Evolutionary conservation across 2,113 vertebrate genomes (phyloP).

Genomic region (Acrocephalus kingi): DNA sequence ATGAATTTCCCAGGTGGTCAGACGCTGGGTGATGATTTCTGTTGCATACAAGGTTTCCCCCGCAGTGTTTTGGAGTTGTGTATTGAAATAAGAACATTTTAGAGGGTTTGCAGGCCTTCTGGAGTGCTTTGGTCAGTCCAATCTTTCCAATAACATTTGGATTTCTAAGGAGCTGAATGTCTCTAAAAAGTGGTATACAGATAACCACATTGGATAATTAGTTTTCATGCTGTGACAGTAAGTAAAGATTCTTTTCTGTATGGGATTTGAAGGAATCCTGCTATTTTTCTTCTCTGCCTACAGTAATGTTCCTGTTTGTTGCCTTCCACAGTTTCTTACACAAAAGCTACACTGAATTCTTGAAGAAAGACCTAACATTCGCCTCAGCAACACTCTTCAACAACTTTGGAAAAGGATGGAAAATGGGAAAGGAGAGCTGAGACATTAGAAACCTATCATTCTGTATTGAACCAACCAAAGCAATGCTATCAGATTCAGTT

Average conservation of each 20-base stretch:
- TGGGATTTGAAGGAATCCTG: neutral
- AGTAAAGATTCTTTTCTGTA: neutral
- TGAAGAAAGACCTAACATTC: conserved; percentile 43
- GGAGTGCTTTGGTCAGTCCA: neutral
- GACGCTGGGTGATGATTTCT: neutral
- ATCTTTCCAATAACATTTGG: neutral
- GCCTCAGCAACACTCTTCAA: conserved; percentile 29
- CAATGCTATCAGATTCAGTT: conserved; percentile 40
- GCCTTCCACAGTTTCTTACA: conserved; percentile 50
- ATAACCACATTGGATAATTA: neutral
- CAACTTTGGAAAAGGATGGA: conserved; percentile 31
- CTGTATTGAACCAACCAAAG: conserved; percentile 64
- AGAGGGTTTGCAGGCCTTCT: neutral
- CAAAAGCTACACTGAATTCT: conserved; percentile 54
- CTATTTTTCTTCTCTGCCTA: neutral
- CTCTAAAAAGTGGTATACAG: neutral
- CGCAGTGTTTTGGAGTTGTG: neutral
- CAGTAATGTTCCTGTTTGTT: conserved; percentile 31
- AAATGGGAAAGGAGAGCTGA: conserved; percentile 47
- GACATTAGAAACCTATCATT: conserved; percentile 38
- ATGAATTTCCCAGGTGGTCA: neutral
- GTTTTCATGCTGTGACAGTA: neutral
- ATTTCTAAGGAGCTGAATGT: neutral
- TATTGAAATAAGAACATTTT: neutral
- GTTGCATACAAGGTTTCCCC: neutral